Conservation (phyloP, 2,888 invertebrate genomes). For the Caenorhabditis becei region DNA sequence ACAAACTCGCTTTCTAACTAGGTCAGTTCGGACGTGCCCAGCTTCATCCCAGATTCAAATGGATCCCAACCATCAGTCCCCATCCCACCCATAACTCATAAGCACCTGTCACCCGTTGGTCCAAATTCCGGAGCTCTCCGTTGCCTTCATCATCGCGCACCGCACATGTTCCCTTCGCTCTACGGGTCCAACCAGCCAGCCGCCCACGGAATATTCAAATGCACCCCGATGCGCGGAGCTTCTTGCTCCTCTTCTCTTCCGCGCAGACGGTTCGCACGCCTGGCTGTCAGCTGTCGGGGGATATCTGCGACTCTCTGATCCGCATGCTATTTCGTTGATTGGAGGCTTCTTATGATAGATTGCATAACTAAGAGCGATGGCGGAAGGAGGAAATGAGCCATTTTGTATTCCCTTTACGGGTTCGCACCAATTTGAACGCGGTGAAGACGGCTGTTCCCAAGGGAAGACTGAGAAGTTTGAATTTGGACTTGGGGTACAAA, state of each 20-base stretch:
- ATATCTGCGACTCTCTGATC: constrained; percentile 29
- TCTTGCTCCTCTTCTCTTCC: constrained; percentile 27
- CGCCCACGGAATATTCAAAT: constrained; percentile 46
- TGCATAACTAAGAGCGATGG: constrained; percentile 58
- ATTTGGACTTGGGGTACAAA: no score
- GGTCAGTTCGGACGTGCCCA: no score
- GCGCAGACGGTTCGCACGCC: constrained; percentile 47
- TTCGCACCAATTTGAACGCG: constrained; percentile 30
- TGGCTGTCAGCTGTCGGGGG: constrained; percentile 57
- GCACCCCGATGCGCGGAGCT: constrained; percentile 21
- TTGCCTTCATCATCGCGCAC: constrained; percentile 42
- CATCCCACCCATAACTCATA: constrained; percentile 51
- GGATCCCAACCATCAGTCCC: constrained; percentile 2
- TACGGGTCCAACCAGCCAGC: constrained; percentile 1
- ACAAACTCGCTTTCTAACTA: no score
- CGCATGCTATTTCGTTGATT: constrained; percentile 6
- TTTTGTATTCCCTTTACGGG: constrained; percentile 24
- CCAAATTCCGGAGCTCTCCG: constrained; percentile 45
- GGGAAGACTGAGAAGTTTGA: neutral
- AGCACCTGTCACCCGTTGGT: constrained; percentile 48
- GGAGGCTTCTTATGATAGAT: constrained; percentile 52
- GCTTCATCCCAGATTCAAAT: neutral
- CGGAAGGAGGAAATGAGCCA: constrained; percentile 44
- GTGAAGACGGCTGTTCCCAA: neutral
- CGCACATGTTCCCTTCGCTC: constrained; percentile 38